A percentile compares a stretch with the other conserved stretches of the same genome.
Conservation (phyloP, 2,113 vertebrate species). For the Macroglossus sobrinus region DNA sequence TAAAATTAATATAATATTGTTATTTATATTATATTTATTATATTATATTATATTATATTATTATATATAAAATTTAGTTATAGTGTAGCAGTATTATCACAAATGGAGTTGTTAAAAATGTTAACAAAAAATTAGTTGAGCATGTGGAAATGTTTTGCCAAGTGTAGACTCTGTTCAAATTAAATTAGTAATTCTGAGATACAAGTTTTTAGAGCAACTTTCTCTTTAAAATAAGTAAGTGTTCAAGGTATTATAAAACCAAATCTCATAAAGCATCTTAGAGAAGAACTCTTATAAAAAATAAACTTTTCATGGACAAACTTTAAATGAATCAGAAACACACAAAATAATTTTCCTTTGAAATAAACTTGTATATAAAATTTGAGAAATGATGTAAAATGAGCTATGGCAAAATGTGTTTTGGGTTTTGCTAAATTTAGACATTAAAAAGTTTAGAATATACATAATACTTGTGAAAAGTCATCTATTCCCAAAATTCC, state of each 20-base stretch:
- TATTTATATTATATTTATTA: no score
- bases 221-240: not conserved
- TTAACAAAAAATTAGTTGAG: slow-evolving; percentile 7
- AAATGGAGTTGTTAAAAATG: not conserved
- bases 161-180: not conserved
- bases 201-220: not conserved
- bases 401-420: slow-evolving; percentile 34
- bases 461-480: not conserved
- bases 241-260: not conserved
- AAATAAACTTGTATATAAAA: slow-evolving; percentile 12
- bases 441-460: slow-evolving; percentile 13
- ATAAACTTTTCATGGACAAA: slow-evolving; percentile 16
- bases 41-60: no score
- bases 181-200: slow-evolving; percentile 6
- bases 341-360: slow-evolving; percentile 32
- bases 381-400: slow-evolving; percentile 33
- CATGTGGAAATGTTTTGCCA: slow-evolving; percentile 14
- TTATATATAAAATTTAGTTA: not conserved
- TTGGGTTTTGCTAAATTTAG: slow-evolving; percentile 29
- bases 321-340: slow-evolving; percentile 40
- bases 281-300: slow-evolving; percentile 11
- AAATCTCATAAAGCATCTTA: not conserved
- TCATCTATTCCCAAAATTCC: not conserved
- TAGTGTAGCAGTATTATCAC: not conserved
- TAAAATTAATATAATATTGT: no score